Base-by-base conservation (phyloP, 2,888 invertebrate genomes). In the Eudasyphora cyanicolor region DNA sequence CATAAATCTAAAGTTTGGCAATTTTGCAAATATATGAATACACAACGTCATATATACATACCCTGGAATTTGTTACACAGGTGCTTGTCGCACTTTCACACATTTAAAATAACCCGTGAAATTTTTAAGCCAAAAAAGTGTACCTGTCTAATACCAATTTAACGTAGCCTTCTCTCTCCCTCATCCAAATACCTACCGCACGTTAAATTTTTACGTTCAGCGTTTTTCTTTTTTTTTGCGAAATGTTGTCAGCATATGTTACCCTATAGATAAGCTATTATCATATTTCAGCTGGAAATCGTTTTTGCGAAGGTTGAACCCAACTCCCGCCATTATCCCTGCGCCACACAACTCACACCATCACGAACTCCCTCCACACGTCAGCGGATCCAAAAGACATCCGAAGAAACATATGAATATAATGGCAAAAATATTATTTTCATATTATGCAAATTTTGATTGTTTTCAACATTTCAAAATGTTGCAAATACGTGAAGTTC, bases 371-470 rank as follows among this genome's bases (percentile, higher is more conserved):
- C 57, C 14, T 21, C 2, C 42, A 32, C 5, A 6, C 32, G 32
- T 32, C 10, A 14, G 10, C 74, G 70, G 35, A 70, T 21, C 29
- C n/a, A 62, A 8, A n/a, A 29, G 29, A 10, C 21, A 71, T 51
- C 51, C n/a, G 5, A 17, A 57, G 67, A 74, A 38, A 27, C 54
- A 64, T 73, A 75, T 70, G 70, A 78, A 78, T 78, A 64, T 75
- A 78, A 85, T 76, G 78, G 71, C 21, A 57, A 88, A 89, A 89
- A 88, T 90, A 90, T 90, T 89, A 90, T 88, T 89, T 88, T 88
- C 88, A 88, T 90, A 90, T 89, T 89, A 89, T 89, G 89, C 87
- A 90, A 89, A 89, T 89, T 89, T 89, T 89, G 87, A 89, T 89
- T 89, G 90, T 89, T 89, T 88, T 88, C 84, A 85, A 80, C 74